Base-by-base conservation (phyloP, 2,113 vertebrate genomes). In the Cyprinus carpio region DNA sequence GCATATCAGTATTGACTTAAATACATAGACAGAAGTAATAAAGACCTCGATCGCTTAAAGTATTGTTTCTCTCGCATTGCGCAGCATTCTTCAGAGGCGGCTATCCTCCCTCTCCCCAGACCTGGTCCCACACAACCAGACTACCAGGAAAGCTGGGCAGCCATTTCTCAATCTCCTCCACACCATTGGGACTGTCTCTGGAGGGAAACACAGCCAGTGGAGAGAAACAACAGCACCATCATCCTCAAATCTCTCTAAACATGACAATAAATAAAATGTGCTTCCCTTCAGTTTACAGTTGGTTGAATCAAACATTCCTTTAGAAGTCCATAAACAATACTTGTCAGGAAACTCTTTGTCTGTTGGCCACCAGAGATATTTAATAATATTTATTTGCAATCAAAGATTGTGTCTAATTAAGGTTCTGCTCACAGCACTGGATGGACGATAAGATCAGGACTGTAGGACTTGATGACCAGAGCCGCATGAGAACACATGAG, bases 401-500 rank as follows among this genome's bases (percentile, higher is more conserved):
- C 27, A 29, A 49, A 31, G 49, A 6, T 62, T 58, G 34, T 34
- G 34, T 34, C 34, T 34, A 34, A 34, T 34, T 34, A 34, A 4
- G 5, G 34, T 34, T 34, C 54, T 79, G 97, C 98, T 99, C 94
- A 99, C 98, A 99, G 95, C 62, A 99, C 94, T 2, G 98, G 98
- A 90, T 99, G 98, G 80, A 99, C 98, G 27, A 99, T n/a, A n/a
- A n/a, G n/a, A n/a, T n/a, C n/a, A n/a, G n/a, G n/a, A n/a, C n/a
- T n/a, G n/a, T n/a, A n/a, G 0, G 98, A 96, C 90, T 99, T 99
- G 91, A 99, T 99, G 74, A 99, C 97, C 60, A 95, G 92, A 6
- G 97, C 97, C 49, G 98, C 97, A 77, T 99, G 97, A 99, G 95
- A 99, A 99, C 29, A 99, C 96, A 6, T 99, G 97, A 80, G 97